Evolutionary conservation across 2,888 invertebrate species (phyloP), one percentile per base, ranked within the genome.

Genomic region (Drosophila paranaensis): DNA sequence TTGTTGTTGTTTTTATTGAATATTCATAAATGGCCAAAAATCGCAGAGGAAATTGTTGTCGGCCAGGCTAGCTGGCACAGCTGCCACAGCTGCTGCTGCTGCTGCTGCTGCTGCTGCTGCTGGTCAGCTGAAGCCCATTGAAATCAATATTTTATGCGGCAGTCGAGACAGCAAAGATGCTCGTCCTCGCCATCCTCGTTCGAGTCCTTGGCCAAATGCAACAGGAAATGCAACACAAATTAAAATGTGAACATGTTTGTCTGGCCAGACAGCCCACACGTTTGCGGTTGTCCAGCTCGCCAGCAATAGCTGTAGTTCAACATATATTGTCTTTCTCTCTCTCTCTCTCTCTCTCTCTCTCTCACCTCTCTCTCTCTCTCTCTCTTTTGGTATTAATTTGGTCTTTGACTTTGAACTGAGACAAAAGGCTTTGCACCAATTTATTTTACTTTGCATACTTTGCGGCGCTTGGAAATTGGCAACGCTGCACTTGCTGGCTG

Each of bases 1-100:
- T 27, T 27, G 57, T 58, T 65, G 64, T 35, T 63, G 51, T 54
- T 89, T 86, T 85, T 91, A 89, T 91, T 91, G 90, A 91, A 91
- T 91, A 91, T 91, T 91, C 91, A 91, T 90, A 91, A 91, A 89
- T 80, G 82, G 71, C 77, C 83, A 57, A 85, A 88, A 77, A 71
- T 40, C 45, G 57, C 61, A 54, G 54, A 66, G 79, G 35, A 74
- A 71, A 71, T 71, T 71, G 75, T 53, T 70, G 79, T 48, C 9
- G 48, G 48, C 48, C 48, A 16, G 48, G 57, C n/a, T n/a, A n/a
- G n/a, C n/a, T n/a, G n/a, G n/a, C n/a, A n/a, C n/a, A n/a, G n/a
- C n/a, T n/a, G n/a, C n/a, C 20, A 20, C 20, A 20, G 20, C 20
- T 20, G 20, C 20, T 20, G 20, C 20, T 20, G 20, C 20, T 2